These are phyloP conservation scores for Typhlichthys eigenmanni DNA, from an alignment of 2,797 vertebrate species.

Conservation along the genomic window DNA sequence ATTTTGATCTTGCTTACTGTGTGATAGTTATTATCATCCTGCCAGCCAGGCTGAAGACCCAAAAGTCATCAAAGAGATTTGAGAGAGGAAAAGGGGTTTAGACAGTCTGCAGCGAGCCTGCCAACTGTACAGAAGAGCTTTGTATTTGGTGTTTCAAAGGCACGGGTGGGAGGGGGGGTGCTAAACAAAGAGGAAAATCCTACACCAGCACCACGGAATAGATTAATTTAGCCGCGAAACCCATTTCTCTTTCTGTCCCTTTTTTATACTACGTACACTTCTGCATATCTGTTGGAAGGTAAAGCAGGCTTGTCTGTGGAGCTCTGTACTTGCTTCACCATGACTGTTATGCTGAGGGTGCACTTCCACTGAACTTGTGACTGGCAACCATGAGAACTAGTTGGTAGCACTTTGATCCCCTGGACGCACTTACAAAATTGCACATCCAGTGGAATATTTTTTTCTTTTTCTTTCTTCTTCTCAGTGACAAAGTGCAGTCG, in stretches of 20 bases:
- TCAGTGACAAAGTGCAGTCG: constrained; percentile 6
- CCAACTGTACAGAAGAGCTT: constrained; percentile 35
- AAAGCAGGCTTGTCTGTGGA: constrained; percentile 58
- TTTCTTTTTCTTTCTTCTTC: constrained; percentile 18
- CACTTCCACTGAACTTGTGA: constrained; percentile 58
- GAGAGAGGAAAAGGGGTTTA: constrained; percentile 26
- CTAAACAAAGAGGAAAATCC: constrained; percentile 43
- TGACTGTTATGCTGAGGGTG: constrained; percentile 48
- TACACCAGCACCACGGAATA: constrained; percentile 1
- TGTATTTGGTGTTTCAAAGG: constrained; percentile 48
- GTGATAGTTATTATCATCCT: constrained; percentile 54
- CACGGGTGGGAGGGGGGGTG: constrained; percentile 34
- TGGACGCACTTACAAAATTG: constrained; percentile 69
- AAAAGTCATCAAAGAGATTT: constrained; percentile 40
- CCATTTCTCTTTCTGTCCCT: constrained; percentile 18
- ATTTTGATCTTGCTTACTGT: constrained; percentile 58
- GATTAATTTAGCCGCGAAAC: constrained; percentile 30
- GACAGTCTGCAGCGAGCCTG: constrained; percentile 26
- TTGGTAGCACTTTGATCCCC: constrained; percentile 70
- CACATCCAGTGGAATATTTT: constrained; percentile 45
- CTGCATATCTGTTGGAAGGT: constrained; percentile 63
- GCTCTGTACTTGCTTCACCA: not conserved
- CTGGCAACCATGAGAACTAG: constrained; percentile 73
- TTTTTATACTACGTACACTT: constrained; percentile 27
- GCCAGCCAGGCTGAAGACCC: constrained; percentile 41